A percentile compares a stretch with the other conserved stretches of the same genome.
Conservation (phyloP, 2,888 invertebrate species). For the Agapetus fuscipes region DNA sequence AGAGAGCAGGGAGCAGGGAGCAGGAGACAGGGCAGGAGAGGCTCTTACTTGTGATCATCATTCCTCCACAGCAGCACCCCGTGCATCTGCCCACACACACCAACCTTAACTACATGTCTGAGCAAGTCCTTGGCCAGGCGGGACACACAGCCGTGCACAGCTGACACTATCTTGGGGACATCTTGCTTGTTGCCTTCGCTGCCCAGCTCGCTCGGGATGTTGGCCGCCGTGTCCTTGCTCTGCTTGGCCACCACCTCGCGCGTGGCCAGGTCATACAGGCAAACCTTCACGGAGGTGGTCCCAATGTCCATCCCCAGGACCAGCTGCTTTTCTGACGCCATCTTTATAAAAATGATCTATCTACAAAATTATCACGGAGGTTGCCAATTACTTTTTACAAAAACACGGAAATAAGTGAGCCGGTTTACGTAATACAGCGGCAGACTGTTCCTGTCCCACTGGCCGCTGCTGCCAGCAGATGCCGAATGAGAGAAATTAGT, state of each 20-base stretch:
- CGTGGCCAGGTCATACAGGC: conserved; percentile 53
- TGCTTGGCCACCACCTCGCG: conserved; percentile 57
- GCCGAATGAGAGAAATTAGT: no score
- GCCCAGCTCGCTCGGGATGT: conserved; percentile 62
- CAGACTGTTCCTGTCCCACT: no score
- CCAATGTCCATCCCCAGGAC: conserved; percentile 73
- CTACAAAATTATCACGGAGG: no score
- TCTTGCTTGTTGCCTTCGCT: conserved; percentile 73
- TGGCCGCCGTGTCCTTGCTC: conserved; percentile 65
- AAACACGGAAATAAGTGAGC: no score
- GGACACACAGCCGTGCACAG: conserved; percentile 66
- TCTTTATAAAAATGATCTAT: no score
- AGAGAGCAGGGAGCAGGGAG: no score
- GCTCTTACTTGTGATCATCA: conserved; percentile 22
- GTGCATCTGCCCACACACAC: conserved; percentile 83
- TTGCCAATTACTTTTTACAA: no score
- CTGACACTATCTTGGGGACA: conserved; percentile 69
- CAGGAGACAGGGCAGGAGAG: no score
- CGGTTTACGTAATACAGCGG: no score
- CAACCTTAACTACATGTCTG: conserved; percentile 57
- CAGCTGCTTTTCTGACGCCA: conserved; percentile 1
- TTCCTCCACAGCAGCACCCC: conserved; percentile 72
- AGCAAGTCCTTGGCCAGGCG: conserved; percentile 61
- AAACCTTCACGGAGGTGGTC: conserved; percentile 80
- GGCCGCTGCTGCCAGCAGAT: no score